Evolutionary conservation across 2,113 vertebrate genomes (phyloP).

Genomic region (Oreochromis aureus): DNA sequence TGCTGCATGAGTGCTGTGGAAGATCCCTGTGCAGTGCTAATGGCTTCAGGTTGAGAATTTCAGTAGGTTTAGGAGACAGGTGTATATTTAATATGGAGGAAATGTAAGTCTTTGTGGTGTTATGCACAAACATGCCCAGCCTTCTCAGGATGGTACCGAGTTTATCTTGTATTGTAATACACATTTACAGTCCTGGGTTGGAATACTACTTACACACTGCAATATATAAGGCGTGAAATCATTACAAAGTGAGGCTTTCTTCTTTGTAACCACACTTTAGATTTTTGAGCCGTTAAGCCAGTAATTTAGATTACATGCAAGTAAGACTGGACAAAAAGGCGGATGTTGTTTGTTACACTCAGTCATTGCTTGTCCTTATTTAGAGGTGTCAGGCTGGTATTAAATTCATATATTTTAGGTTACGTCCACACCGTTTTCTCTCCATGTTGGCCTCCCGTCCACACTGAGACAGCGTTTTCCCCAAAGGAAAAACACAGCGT

Average conservation of each 20-base stretch:
- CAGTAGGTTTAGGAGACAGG: background rate
- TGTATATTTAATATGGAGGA: constrained; percentile 7
- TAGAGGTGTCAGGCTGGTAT: background rate
- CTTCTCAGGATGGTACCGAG: background rate
- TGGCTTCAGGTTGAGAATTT: background rate
- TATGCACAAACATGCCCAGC: background rate
- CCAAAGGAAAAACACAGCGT: too few relatives aligned
- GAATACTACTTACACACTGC: background rate
- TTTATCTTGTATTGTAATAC: background rate
- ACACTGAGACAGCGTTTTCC: too few relatives aligned
- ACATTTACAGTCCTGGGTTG: background rate
- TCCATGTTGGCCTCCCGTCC: too few relatives aligned
- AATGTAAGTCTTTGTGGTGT: constrained; percentile 1
- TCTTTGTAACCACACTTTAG: background rate
- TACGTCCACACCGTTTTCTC: too few relatives aligned
- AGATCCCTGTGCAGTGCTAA: background rate
- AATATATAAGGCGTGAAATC: background rate
- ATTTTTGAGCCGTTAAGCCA: background rate
- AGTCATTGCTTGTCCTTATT: background rate
- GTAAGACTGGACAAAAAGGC: background rate
- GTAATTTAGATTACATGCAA: background rate
- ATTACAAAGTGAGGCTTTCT: background rate
- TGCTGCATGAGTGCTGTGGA: background rate
- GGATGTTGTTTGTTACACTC: background rate
- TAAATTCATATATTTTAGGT: background rate